Evolutionary conservation across 92 coral and sea anemone species (phyloP).

Genomic region (Epizoanthus ramosus): DNA sequence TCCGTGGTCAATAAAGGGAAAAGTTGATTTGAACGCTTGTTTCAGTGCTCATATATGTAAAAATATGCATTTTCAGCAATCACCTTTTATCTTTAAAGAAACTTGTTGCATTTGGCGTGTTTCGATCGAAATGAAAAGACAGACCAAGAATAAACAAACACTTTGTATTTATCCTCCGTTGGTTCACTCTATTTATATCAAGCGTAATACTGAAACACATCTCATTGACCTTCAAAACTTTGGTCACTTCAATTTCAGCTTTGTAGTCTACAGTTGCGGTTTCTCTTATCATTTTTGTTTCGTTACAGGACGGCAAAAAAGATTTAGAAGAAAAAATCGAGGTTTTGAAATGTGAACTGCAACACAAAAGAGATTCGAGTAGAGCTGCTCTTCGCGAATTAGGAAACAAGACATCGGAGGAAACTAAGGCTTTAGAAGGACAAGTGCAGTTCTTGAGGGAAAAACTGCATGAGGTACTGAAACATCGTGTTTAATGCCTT

Average conservation of each 20-base stretch:
- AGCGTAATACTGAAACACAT: no score
- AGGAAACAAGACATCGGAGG: slow-evolving; percentile 15
- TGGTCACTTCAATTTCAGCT: not conserved
- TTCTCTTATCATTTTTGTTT: not conserved
- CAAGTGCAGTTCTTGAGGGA: slow-evolving; percentile 9
- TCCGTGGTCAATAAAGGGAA: no score
- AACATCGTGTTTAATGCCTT: not conserved
- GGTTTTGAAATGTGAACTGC: not conserved
- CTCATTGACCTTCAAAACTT: no score
- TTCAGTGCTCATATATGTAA: no score
- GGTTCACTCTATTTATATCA: no score
- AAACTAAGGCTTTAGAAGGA: not conserved
- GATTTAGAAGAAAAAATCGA: not conserved
- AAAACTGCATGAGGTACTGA: slow-evolving; percentile 13
- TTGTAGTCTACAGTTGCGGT: not conserved
- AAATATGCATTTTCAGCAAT: no score
- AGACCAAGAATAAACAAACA: no score
- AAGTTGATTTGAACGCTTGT: no score
- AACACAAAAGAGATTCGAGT: not conserved
- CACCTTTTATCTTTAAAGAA: no score
- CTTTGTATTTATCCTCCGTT: no score
- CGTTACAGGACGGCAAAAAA: not conserved
- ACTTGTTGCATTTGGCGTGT: no score
- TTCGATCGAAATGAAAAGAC: no score
- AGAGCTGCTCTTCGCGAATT: slow-evolving; percentile 14